These are phyloP conservation scores for Salpingus planirostris DNA, from an alignment of 2,888 invertebrate genomes.

Conservation along the genomic window DNA sequence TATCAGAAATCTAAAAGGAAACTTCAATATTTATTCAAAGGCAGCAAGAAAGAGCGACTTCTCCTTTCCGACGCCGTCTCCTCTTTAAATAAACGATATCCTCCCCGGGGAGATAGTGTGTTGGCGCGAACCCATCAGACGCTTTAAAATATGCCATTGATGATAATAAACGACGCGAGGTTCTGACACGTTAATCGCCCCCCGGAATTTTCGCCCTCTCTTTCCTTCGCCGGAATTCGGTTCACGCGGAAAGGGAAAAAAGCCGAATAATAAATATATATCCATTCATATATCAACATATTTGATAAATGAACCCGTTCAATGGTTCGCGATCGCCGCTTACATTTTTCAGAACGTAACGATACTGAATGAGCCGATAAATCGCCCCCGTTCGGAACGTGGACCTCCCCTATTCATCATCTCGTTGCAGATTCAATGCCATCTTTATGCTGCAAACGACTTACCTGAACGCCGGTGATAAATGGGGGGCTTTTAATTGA, in stretches of 20 bases:
- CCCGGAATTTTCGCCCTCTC: too few relatives aligned
- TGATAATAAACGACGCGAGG: constrained; percentile 25
- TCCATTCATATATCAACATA: constrained; percentile 19
- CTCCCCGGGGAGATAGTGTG: constrained; percentile 3
- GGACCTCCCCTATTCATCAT: constrained; percentile 19
- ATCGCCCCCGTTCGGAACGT: constrained; percentile 17
- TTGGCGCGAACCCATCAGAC: constrained; percentile 5
- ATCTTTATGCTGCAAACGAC: constrained; percentile 11
- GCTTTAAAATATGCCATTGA: constrained; percentile 16
- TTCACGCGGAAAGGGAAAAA: too few relatives aligned
- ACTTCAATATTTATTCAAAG: constrained; percentile 22
- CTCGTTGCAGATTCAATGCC: constrained; percentile 10
- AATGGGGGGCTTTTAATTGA: constrained; percentile 8
- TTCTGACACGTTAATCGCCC: constrained; percentile 28
- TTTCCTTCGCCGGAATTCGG: too few relatives aligned
- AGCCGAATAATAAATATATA: constrained; percentile 17
- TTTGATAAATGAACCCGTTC: constrained; percentile 20
- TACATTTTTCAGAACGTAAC: constrained; percentile 19
- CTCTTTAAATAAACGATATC: constrained; percentile 14
- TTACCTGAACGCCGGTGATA: constrained; percentile 10
- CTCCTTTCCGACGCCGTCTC: constrained; percentile 9
- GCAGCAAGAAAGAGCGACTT: constrained; percentile 7
- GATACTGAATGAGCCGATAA: constrained; percentile 21
- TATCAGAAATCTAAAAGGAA: constrained; percentile 19
- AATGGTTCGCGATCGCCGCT: constrained; percentile 4